Base-by-base conservation (phyloP, 2,113 vertebrate species). In the Antennarius striatus region DNA sequence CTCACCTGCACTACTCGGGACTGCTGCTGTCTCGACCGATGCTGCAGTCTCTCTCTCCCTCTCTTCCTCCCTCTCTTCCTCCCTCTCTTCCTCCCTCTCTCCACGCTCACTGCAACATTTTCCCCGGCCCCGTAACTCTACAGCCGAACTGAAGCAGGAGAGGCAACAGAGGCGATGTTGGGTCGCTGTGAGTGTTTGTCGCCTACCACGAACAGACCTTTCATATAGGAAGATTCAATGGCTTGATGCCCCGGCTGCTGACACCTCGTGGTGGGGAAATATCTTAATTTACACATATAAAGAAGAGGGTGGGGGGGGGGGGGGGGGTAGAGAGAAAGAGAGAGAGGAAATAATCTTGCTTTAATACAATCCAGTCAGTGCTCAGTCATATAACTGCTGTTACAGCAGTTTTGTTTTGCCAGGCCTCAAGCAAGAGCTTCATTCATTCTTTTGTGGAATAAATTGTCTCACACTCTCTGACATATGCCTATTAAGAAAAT, bases 1-100 rank as follows among this genome's bases (percentile, higher is more conserved):
- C 55, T 94, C 95, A 96, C 95, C 96, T 97, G 96, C 94, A 92
- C 95, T 94, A 94, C 94, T 91, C 89, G 93, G 92, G 93, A 94
- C 93, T 93, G 93, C 94, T 87, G 81, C 81, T 87, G 73, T 94
- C 95, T 92, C 91, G 90, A 93, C 94, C 93, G 95, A 96, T 95
- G 95, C 95, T 96, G 95, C 96, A 95, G 94, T 56, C 54, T 56
- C 73, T 36, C 63, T 46, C 64, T 57, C 69, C 22, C 60, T 58
- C 75, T 63, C 83, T 49, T 51, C 73, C 81, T 85, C 77, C 57
- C 8, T 51, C 83, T 47, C 77, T 32, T 81, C 66, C 84, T 60
- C 80, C 84, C 79, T 61, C 11, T 52, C 83, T 52, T 76, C 42
- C 83, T 59, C 83, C 57, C 80, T 83, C 90, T 91, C 82, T 40